A percentile compares a stretch with the other conserved stretches of the same genome.
These are phyloP conservation scores for Somateria mollissima DNA, from an alignment of 2,797 vertebrate genomes.

Conservation along the genomic window DNA sequence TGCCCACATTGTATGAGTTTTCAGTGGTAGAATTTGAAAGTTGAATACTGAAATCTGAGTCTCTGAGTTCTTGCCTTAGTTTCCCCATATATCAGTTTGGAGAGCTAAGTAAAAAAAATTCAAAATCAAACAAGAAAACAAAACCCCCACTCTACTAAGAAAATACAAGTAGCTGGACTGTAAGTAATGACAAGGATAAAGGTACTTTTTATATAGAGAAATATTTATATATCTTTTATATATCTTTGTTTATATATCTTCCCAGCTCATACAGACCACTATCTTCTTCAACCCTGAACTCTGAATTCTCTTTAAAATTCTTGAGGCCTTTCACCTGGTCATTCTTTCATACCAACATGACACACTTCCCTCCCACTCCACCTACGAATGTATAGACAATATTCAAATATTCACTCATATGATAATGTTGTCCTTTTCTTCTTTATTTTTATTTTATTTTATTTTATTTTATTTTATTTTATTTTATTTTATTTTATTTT, in stretches of 20 bases:
- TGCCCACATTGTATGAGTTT: background rate
- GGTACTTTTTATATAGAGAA: fast-evolving
- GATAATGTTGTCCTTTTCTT: background rate
- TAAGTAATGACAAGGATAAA: background rate
- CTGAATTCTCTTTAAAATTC: background rate
- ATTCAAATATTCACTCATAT: background rate
- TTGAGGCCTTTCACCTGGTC: background rate
- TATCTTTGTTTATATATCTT: background rate
- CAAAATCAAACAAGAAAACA: too few relatives aligned
- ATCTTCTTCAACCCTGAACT: background rate
- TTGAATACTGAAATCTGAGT: background rate
- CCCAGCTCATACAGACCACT: fast-evolving
- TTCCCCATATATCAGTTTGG: background rate
- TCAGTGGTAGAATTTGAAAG: background rate
- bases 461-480: too few relatives aligned
- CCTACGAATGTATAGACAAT: background rate
- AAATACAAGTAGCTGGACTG: background rate
- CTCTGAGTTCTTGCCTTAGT: background rate
- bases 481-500: too few relatives aligned
- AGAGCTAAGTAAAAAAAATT: background rate
- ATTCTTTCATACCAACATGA: background rate
- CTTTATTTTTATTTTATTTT: background rate
- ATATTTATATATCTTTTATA: background rate
- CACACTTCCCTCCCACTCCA: fast-evolving
- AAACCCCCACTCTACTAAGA: background rate